A percentile compares a stretch with the other conserved stretches of the same genome.
phyloP scores from a whole-genome alignment of 2,888 invertebrate genomes.

The Tenthredo mesomela region DNA sequence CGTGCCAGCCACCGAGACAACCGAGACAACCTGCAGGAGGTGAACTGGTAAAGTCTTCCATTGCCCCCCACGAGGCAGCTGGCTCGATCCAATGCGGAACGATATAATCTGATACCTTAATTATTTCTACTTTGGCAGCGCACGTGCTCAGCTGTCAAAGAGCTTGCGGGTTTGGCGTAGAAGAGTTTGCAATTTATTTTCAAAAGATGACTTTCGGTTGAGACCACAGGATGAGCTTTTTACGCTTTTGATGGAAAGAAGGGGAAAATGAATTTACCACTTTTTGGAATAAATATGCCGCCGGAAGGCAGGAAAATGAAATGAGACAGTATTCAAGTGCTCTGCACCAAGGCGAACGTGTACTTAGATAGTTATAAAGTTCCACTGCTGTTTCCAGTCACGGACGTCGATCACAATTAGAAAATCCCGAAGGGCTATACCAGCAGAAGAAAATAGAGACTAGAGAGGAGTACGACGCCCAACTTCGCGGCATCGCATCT shows the following conservation, averaged over 20 bases:
- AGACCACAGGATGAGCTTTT: background rate
- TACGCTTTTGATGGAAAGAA: background rate
- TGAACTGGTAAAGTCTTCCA: slow-evolving; percentile 19
- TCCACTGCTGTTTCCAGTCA: slow-evolving; percentile 50
- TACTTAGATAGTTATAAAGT: slow-evolving; percentile 32
- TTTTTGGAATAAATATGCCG: background rate
- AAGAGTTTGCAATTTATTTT: background rate
- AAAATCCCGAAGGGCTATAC: slow-evolving; percentile 69
- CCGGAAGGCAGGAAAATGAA: background rate
- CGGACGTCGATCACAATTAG: slow-evolving; percentile 76
- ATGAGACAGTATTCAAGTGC: background rate
- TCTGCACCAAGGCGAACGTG: background rate
- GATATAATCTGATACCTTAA: slow-evolving; percentile 47
- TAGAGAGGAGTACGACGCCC: slow-evolving; percentile 49
- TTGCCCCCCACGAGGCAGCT: slow-evolving; percentile 44
- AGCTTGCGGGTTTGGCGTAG: background rate
- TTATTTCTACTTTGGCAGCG: slow-evolving; percentile 32
- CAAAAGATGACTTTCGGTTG: background rate
- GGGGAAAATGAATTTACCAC: background rate
- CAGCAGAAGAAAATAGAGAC: slow-evolving; percentile 58
- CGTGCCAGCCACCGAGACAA: slow-evolving; percentile 47
- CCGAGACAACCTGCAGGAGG: slow-evolving; percentile 45
- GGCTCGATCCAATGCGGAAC: slow-evolving; percentile 33
- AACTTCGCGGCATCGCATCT: slow-evolving; percentile 65
- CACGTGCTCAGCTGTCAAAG: slow-evolving; percentile 12